phyloP scores from a whole-genome alignment of 2,113 vertebrate genomes.

The Oreochromis spilurus region DNA sequence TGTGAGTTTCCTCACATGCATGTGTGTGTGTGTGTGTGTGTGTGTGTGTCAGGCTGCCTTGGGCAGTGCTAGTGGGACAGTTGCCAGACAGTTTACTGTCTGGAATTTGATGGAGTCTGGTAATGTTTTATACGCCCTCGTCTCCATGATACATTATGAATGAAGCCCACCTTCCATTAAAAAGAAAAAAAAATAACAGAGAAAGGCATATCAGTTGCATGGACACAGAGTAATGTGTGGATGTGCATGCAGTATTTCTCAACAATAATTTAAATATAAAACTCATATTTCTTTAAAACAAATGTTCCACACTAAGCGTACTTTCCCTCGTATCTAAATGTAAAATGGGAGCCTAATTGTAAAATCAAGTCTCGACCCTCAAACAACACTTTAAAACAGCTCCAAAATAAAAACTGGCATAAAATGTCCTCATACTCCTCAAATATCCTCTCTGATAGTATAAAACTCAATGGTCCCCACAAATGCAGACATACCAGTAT shows the following conservation, averaged over 20 bases:
- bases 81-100: constrained; percentile 51
- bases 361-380: neutral
- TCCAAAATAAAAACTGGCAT: neutral
- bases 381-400: neutral
- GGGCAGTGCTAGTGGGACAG: constrained; percentile 39
- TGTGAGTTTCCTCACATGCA: neutral
- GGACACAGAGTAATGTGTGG: neutral
- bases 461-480: neutral
- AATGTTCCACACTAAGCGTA: neutral
- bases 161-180: constrained; percentile 46
- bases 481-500: neutral
- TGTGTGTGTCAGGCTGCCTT: constrained; percentile 1
- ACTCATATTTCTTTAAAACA: neutral
- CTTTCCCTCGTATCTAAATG: neutral
- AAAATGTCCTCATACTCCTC: neutral
- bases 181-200: neutral
- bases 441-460: neutral
- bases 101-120: constrained; percentile 54
- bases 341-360: neutral
- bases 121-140: constrained; percentile 41
- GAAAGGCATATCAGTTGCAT: neutral
- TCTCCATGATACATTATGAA: constrained; percentile 52
- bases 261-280: neutral
- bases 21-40: neutral
- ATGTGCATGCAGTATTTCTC: neutral